phyloP scores from a whole-genome alignment of 2,797 vertebrate species.

The Neoniphon sammara region DNA sequence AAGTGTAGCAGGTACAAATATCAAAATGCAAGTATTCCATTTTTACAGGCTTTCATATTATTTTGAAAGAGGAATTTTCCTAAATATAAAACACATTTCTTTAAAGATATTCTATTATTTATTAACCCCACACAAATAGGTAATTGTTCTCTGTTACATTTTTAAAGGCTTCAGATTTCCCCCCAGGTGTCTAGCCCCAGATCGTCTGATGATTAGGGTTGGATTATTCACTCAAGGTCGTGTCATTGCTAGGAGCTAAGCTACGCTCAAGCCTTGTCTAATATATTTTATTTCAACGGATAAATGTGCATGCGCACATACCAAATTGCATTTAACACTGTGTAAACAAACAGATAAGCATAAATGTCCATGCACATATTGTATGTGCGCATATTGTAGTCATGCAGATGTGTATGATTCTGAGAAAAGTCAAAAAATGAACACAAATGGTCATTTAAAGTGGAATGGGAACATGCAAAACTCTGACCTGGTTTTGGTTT shows the following conservation, averaged over 20 bases:
- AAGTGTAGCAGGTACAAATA: constrained; percentile 34
- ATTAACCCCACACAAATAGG: constrained; percentile 58
- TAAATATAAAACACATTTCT: constrained; percentile 33
- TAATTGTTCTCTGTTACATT: constrained; percentile 76
- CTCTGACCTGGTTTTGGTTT: constrained; percentile 34
- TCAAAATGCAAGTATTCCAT: neutral
- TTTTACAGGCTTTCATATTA: constrained; percentile 29
- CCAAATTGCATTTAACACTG: constrained; percentile 59
- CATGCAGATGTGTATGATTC: constrained; percentile 6
- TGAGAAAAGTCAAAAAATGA: constrained; percentile 7
- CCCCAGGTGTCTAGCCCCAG: constrained; percentile 64
- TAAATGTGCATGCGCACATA: constrained; percentile 56
- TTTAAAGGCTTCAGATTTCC: constrained; percentile 66
- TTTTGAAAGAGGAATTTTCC: constrained; percentile 7
- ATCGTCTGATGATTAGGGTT: constrained; percentile 72
- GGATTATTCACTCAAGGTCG: constrained; percentile 82
- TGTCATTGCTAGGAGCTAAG: constrained; percentile 78
- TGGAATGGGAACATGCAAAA: constrained; percentile 5
- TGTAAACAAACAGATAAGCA: constrained; percentile 45
- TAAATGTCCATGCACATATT: constrained; percentile 25
- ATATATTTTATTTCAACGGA: constrained; percentile 74
- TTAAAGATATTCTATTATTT: constrained; percentile 51
- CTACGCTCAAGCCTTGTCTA: constrained; percentile 73
- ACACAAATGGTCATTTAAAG: constrained; percentile 17
- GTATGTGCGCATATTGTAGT: constrained; percentile 15